phyloP scores from a whole-genome alignment of 2,113 vertebrate species.

The Neotoma lepida region DNA sequence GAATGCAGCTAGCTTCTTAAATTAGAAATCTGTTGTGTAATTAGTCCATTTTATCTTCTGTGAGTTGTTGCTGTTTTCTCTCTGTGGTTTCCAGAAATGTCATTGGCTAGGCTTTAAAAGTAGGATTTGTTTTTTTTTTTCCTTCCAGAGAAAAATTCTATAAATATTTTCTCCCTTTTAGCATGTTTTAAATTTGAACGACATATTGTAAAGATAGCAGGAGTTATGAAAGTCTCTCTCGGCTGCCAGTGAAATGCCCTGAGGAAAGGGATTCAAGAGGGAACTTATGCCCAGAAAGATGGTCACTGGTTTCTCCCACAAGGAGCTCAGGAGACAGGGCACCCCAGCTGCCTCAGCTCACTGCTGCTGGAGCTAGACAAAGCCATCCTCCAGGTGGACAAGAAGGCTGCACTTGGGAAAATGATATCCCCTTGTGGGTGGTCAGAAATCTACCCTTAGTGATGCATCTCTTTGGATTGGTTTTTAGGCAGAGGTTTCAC shows the following conservation, averaged over 20 bases:
- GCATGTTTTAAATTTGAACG: conserved; percentile 81
- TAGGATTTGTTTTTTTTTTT: conserved; percentile 66
- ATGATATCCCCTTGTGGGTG: not conserved
- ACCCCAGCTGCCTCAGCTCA: not conserved
- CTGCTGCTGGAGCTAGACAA: not conserved
- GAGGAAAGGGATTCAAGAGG: conserved; percentile 83
- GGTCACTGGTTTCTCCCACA: not conserved
- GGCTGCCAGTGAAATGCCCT: conserved; percentile 78
- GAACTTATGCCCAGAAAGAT: conserved; percentile 79
- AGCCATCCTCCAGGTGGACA: not conserved
- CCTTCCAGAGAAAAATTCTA: conserved; percentile 77
- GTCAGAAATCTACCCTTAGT: conserved; percentile 31
- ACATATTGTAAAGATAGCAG: conserved; percentile 80
- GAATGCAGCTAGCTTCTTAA: conserved; percentile 80
- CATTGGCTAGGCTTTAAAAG: conserved; percentile 80
- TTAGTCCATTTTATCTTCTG: conserved; percentile 70
- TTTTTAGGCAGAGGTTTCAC: conserved; percentile 34
- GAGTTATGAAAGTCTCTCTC: conserved; percentile 80
- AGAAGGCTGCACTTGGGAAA: not conserved
- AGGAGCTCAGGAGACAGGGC: not conserved
- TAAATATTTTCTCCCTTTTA: conserved; percentile 81
- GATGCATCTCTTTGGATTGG: conserved; percentile 41
- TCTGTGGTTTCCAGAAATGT: conserved; percentile 82
- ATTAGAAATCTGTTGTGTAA: conserved; percentile 76
- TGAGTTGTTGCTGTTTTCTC: conserved; percentile 78